A percentile compares a stretch with the other conserved stretches of the same genome.
These are phyloP conservation scores for Capitella teleta DNA, from an alignment of 1,140 invertebrate genomes.

Conservation along the genomic window DNA sequence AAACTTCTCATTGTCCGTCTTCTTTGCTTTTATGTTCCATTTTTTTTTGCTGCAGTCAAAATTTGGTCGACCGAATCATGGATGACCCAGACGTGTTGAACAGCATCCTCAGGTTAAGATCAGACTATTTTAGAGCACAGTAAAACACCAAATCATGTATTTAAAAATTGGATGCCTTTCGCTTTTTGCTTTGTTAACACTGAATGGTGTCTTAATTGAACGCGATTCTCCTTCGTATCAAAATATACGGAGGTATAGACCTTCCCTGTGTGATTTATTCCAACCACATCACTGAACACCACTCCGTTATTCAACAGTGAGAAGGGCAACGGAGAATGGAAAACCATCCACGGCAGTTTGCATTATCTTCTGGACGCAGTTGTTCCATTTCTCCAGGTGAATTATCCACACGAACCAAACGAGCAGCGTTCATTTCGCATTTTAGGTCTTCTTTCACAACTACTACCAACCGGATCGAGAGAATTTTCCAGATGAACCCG, in stretches of 20 bases:
- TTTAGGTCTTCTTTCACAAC: conserved; percentile 31
- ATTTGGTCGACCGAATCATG: not conserved
- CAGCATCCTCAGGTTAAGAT: conserved; percentile 6
- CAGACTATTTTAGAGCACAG: too few relatives aligned
- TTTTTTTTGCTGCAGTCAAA: conserved; percentile 3
- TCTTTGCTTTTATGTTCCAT: too few relatives aligned
- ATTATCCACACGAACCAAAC: not conserved
- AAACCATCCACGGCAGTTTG: conserved; percentile 19
- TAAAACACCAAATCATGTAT: not conserved
- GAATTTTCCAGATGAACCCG: conserved; percentile 26
- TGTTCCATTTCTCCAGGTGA: conserved; percentile 33
- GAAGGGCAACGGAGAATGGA: conserved; percentile 11
- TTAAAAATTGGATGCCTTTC: too few relatives aligned
- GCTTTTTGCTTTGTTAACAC: too few relatives aligned
- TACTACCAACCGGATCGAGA: conserved; percentile 30
- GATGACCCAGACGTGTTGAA: conserved; percentile 3
- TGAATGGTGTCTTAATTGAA: too few relatives aligned
- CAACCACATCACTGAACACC: not conserved
- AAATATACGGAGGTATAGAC: too few relatives aligned
- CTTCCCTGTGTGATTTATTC: not conserved
- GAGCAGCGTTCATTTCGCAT: not conserved
- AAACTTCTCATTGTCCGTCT: too few relatives aligned
- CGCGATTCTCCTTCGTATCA: too few relatives aligned
- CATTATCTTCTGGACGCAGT: conserved; percentile 33
- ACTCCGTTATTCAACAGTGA: conserved; percentile 17